Evolutionary conservation across 2,113 vertebrate species (phyloP).

Genomic region (Aepyceros melampus): DNA sequence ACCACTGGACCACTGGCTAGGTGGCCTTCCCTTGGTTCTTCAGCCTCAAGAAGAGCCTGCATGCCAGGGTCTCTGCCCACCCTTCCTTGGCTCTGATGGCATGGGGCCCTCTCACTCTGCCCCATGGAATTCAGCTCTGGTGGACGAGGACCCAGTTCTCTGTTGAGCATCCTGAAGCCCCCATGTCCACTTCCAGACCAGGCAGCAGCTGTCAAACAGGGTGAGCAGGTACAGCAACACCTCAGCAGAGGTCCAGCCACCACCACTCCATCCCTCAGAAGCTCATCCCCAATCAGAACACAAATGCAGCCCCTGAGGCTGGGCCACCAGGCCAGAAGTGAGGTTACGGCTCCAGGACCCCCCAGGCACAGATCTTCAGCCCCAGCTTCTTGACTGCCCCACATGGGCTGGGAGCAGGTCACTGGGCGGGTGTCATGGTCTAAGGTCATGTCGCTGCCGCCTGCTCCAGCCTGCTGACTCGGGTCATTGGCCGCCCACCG

Average conservation of each 20-base stretch:
- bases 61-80: not conserved
- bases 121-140: not conserved
- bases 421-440: rapidly evolving
- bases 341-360: not conserved
- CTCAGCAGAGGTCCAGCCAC: not conserved
- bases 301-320: not conserved
- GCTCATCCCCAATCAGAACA: not conserved
- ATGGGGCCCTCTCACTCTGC: not conserved
- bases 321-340: not conserved
- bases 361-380: not conserved
- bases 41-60: not conserved
- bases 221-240: not conserved
- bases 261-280: not conserved
- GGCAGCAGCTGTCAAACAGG: not conserved
- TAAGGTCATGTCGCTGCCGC: not conserved
- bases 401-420: not conserved
- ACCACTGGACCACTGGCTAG: not conserved
- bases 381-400: not conserved
- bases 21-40: not conserved
- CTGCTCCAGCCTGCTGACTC: not conserved
- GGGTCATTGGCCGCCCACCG: not conserved
- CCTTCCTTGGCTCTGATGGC: not conserved
- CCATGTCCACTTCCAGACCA: not conserved
- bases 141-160: not conserved
- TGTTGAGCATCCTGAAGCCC: not conserved